Percentiles rank a stretch among this genome's conserved stretches.
Evolutionary conservation across 1,140 invertebrate genomes (phyloP).

Genomic region (Neomicropteryx cornuta): DNA sequence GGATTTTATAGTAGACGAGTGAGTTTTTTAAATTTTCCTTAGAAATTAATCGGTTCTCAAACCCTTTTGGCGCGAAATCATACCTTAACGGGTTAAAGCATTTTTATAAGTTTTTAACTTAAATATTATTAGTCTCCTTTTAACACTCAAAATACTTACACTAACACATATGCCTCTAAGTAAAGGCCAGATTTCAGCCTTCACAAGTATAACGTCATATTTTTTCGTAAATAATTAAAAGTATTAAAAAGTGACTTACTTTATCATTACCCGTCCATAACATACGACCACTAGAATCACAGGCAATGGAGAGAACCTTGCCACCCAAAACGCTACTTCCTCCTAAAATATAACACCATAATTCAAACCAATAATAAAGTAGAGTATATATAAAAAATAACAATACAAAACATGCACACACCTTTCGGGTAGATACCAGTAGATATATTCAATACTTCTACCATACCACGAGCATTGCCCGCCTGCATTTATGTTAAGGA

Average conservation of each 20-base stretch:
- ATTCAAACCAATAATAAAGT: neutral
- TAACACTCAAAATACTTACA: no score
- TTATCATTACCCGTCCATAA: conserved; percentile 79
- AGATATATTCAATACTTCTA: conserved; percentile 76
- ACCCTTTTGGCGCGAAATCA: no score
- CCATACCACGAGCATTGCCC: conserved; percentile 64
- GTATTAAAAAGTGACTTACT: conserved; percentile 28
- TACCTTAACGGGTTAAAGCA: no score
- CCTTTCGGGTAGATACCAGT: conserved; percentile 72
- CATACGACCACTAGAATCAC: conserved; percentile 66
- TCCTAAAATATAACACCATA: conserved; percentile 27
- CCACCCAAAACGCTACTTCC: conserved; percentile 66
- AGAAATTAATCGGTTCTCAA: no score
- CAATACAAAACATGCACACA: no score
- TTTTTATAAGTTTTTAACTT: no score
- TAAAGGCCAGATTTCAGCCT: conserved; percentile 1
- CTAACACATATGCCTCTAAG: conserved; percentile 8
- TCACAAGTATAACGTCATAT: neutral
- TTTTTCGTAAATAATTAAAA: conserved; percentile 2
- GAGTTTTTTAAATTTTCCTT: no score
- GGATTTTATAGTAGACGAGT: no score
- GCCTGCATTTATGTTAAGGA: conserved; percentile 38
- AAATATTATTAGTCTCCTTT: no score
- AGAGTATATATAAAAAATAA: no score
- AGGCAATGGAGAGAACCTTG: conserved; percentile 60